Conservation (phyloP, 2,888 invertebrate genomes). For the Thyatira batis region DNA sequence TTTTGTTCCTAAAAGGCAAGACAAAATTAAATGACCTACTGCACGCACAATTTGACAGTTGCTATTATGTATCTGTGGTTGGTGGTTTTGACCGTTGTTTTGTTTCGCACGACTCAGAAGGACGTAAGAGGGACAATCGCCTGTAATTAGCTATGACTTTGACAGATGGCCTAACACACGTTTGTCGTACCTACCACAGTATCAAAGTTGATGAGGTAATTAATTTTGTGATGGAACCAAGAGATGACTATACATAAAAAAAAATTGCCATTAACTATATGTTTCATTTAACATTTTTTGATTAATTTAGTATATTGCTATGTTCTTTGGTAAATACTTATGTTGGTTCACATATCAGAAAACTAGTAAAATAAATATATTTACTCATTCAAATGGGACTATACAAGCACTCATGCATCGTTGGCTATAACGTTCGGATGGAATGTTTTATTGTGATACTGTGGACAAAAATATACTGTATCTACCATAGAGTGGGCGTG, state of each 20-base stretch:
- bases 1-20: no score
- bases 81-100: neutral
- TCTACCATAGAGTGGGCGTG: neutral
- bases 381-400: no score
- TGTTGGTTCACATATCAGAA: no score
- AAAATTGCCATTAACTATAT: no score
- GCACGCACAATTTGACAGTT: neutral
- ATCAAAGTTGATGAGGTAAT: neutral
- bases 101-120: neutral
- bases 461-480: neutral
- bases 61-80: neutral
- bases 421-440: no score
- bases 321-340: no score
- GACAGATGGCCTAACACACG: neutral
- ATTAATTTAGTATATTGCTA: no score
- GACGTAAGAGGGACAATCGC: neutral
- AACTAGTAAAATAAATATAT: no score
- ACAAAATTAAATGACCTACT: neutral
- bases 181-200: neutral
- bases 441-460: neutral
- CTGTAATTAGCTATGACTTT: neutral
- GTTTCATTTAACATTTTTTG: no score
- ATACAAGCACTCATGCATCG: no score
- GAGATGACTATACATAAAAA: no score
- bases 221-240: no score